phyloP scores from a whole-genome alignment of 2,888 invertebrate genomes.

The Macroteleia sp. region DNA sequence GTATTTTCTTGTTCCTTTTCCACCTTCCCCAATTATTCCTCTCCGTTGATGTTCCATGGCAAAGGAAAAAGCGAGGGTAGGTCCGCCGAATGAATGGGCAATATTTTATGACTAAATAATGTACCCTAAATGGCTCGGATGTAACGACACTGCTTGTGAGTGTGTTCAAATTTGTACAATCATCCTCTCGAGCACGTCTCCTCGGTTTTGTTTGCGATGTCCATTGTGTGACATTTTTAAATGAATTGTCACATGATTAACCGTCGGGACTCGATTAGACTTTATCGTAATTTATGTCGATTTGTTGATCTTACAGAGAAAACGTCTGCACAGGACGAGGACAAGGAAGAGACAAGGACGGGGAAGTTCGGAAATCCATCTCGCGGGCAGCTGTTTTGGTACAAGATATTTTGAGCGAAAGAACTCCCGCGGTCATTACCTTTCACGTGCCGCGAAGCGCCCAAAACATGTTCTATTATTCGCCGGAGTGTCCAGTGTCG shows the following conservation, averaged over 20 bases:
- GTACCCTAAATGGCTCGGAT: constrained; percentile 56
- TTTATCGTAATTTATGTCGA: constrained; percentile 36
- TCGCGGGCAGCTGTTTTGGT: constrained; percentile 58
- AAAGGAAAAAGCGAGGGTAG: constrained; percentile 41
- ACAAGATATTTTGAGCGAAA: constrained; percentile 34
- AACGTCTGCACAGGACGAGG: too few species aligned
- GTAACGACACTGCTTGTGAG: constrained; percentile 40
- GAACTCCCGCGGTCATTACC: constrained; percentile 74
- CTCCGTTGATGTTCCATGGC: constrained; percentile 31
- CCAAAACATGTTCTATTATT: constrained; percentile 79
- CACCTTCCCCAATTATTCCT: too few species aligned
- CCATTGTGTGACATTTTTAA: constrained; percentile 37
- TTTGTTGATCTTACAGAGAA: too few species aligned
- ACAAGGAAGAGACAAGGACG: too few species aligned
- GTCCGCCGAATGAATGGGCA: too few species aligned
- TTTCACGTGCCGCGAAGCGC: constrained; percentile 70
- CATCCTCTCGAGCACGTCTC: constrained; percentile 45
- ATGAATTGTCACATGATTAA: constrained; percentile 37
- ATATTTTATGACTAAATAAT: constrained; percentile 65
- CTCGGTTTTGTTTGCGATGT: constrained; percentile 35
- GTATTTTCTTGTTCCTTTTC: constrained; percentile 25
- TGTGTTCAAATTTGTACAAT: constrained; percentile 44
- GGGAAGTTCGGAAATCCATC: constrained; percentile 26
- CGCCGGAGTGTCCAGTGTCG: constrained; percentile 70
- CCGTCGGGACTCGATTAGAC: constrained; percentile 23